Percentiles rank a stretch among this genome's conserved stretches.
Conservation (phyloP, 2,113 vertebrate genomes). For the Synchiropus splendidus region DNA sequence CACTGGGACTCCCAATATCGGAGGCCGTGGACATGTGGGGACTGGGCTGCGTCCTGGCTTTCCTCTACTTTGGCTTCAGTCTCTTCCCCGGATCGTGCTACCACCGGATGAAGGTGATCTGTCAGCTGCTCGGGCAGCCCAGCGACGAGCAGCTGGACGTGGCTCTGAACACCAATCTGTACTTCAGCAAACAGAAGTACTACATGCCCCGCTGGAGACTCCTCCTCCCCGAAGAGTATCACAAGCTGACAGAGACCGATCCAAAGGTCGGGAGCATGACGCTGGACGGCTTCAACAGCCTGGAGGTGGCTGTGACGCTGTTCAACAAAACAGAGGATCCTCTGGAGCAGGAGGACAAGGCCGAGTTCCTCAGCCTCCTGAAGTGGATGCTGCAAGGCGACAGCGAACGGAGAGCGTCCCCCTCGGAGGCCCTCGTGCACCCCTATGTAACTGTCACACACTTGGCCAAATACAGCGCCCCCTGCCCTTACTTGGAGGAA, state of each 20-base stretch:
- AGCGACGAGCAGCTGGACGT: background rate
- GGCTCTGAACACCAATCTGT: slow-evolving; percentile 1
- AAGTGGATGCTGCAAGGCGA: slow-evolving; percentile 3
- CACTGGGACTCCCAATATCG: slow-evolving; percentile 1
- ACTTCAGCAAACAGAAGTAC: slow-evolving; percentile 1
- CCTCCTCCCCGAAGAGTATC: background rate
- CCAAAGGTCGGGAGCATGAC: background rate
- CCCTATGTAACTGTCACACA: slow-evolving; percentile 1
- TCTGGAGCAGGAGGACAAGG: background rate
- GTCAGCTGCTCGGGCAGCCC: slow-evolving; percentile 2
- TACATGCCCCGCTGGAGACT: background rate
- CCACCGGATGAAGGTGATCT: slow-evolving; percentile 4
- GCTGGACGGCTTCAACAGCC: background rate
- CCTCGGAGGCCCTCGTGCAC: slow-evolving; percentile 2
- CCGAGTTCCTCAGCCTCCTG: slow-evolving; percentile 1
- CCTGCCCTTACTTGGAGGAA: too few relatives aligned
- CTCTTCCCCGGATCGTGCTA: background rate
- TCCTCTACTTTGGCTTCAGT: slow-evolving; percentile 1
- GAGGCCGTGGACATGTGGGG: slow-evolving; percentile 6
- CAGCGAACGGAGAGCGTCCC: slow-evolving; percentile 1
- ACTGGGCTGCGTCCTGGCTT: slow-evolving; percentile 4
- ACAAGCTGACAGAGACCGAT: slow-evolving; percentile 1
- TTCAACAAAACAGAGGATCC: background rate
- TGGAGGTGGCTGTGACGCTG: background rate
- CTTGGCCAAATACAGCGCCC: background rate